These are phyloP conservation scores for Stercorarius parasiticus DNA, from an alignment of 2,113 vertebrate genomes.

Conservation along the genomic window DNA sequence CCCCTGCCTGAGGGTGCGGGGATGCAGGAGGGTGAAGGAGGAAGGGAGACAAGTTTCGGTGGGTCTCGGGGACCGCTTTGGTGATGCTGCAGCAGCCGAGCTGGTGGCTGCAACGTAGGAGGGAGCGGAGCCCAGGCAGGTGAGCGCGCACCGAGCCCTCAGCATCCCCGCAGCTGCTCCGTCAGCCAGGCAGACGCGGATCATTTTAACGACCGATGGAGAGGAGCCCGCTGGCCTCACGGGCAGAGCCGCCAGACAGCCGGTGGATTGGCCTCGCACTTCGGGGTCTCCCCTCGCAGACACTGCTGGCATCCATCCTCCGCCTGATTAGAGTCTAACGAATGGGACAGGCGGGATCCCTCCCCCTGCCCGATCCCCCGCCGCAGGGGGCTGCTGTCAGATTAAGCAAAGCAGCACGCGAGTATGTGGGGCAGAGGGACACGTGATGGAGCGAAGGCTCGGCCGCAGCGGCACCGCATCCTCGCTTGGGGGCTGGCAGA, in stretches of 20 bases:
- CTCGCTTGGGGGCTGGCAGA: not conserved
- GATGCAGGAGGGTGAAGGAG: not conserved
- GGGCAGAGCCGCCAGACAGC: not conserved
- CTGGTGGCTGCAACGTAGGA: not conserved
- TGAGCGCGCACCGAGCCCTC: fast-evolving
- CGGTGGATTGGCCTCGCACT: not conserved
- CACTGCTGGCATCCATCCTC: not conserved
- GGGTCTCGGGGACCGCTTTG: not conserved
- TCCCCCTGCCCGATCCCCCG: not conserved
- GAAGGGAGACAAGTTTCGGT: not conserved
- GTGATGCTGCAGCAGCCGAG: not conserved
- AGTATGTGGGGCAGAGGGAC: not conserved
- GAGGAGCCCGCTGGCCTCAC: not conserved
- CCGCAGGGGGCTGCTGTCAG: not conserved
- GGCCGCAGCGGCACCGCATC: not conserved
- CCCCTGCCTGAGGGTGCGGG: not conserved
- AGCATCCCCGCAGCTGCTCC: not conserved
- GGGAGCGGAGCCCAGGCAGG: not conserved
- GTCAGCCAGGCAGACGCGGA: fast-evolving
- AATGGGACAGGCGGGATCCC: not conserved
- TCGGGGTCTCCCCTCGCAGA: not conserved
- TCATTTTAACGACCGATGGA: not conserved
- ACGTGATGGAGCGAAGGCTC: not conserved
- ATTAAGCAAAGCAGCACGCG: not conserved
- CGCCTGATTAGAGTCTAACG: not conserved